phyloP scores from a whole-genome alignment of 2,888 invertebrate species.

The Pyrocoelia pectoralis region DNA sequence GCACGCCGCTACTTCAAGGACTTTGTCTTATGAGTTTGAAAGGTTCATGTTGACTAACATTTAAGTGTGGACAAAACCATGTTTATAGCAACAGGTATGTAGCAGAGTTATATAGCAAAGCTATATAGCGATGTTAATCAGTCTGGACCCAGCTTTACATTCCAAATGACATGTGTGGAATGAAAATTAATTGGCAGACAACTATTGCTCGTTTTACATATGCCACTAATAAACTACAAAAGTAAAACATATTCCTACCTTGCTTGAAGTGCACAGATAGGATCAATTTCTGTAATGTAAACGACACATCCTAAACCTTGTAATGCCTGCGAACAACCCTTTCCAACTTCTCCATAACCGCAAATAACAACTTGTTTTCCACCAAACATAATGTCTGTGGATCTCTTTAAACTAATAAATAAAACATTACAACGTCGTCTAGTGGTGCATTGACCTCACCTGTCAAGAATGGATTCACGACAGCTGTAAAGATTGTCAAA shows the following conservation, averaged over 20 bases:
- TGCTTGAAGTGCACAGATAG: slow-evolving; percentile 96
- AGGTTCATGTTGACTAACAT: too few relatives aligned
- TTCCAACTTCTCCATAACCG: slow-evolving; percentile 97
- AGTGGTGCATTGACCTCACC: slow-evolving; percentile 58
- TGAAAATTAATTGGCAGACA: too few relatives aligned
- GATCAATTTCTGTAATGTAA: slow-evolving; percentile 94
- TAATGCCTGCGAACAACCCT: slow-evolving; percentile 94
- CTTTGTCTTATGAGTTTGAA: too few relatives aligned
- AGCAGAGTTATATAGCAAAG: too few relatives aligned
- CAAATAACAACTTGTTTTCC: slow-evolving; percentile 96
- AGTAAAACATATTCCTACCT: slow-evolving; percentile 62
- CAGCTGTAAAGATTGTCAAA: slow-evolving; percentile 97
- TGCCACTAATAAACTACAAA: background rate
- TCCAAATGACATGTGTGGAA: too few relatives aligned
- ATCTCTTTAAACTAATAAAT: slow-evolving; percentile 71
- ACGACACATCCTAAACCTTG: slow-evolving; percentile 95
- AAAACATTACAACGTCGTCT: slow-evolving; percentile 2
- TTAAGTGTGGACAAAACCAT: too few relatives aligned
- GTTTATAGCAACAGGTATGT: too few relatives aligned
- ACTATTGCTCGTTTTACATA: too few relatives aligned
- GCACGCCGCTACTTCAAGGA: too few relatives aligned
- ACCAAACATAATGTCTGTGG: slow-evolving; percentile 97
- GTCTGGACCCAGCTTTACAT: too few relatives aligned
- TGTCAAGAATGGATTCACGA: slow-evolving; percentile 89
- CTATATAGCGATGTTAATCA: too few relatives aligned